Conservation (phyloP, 1,140 invertebrate species). For the Heliothis subflexa region DNA sequence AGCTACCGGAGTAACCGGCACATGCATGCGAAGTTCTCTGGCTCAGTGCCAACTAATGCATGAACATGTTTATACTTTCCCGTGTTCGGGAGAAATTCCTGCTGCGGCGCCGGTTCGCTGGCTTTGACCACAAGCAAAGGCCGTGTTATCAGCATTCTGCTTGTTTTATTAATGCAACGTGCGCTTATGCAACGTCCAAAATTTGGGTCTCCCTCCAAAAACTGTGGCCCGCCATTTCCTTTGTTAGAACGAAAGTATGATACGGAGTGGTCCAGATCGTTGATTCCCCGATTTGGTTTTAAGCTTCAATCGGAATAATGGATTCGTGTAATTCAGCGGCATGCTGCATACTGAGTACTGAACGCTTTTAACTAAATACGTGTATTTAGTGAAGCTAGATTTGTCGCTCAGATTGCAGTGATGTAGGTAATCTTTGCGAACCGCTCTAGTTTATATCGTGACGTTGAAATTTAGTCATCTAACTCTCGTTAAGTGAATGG, state of each 20-base stretch:
- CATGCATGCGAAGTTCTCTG: conserved; percentile 37
- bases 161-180: conserved; percentile 43
- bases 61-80: conserved; percentile 47
- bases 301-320: conserved; percentile 1
- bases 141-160: conserved; percentile 42
- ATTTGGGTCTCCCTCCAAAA: conserved; percentile 17
- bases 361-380: background rate
- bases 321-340: conserved; percentile 4
- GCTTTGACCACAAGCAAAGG: conserved; percentile 44
- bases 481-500: background rate
- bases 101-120: background rate
- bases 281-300: conserved; percentile 13
- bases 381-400: background rate
- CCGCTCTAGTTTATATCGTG: background rate
- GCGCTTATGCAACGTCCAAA: conserved; percentile 25
- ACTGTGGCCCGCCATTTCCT: background rate
- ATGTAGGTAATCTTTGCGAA: background rate
- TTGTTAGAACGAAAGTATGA: background rate
- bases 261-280: background rate
- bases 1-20: conserved; percentile 28
- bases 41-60: conserved; percentile 44
- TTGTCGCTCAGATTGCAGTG: background rate
- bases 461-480: background rate
- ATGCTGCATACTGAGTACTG: background rate
- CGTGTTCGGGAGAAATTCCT: conserved; percentile 43